Percentiles rank a stretch among this genome's conserved stretches.
Conservation (phyloP, 2,113 vertebrate species). For the Oncorhynchus masou region DNA sequence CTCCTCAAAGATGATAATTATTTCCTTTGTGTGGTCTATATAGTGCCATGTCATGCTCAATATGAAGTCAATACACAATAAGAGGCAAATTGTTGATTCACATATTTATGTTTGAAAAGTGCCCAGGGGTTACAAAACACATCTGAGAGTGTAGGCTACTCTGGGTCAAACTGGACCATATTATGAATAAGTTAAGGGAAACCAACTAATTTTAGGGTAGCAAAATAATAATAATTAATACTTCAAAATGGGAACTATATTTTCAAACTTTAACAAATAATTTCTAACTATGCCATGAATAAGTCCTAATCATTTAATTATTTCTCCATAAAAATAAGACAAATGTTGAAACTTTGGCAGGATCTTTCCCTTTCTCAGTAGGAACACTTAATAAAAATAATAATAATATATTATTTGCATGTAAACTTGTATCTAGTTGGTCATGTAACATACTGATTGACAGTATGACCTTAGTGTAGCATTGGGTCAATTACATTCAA, state of each 20-base stretch:
- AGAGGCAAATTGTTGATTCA: conserved; percentile 62
- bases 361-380: neutral
- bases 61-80: conserved; percentile 67
- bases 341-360: neutral
- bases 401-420: neutral
- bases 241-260: too few species aligned
- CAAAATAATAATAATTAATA: too few species aligned
- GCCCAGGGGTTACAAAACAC: conserved; percentile 62
- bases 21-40: conserved; percentile 21
- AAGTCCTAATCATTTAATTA: neutral
- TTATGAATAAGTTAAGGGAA: conserved; percentile 15
- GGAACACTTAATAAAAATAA: neutral
- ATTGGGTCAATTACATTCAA: too few species aligned
- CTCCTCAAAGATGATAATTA: conserved; percentile 47
- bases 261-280: too few species aligned
- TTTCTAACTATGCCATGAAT: too few species aligned
- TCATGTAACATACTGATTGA: neutral
- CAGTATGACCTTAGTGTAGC: neutral
- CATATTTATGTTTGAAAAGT: conserved; percentile 53
- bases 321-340: neutral
- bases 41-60: conserved; percentile 74
- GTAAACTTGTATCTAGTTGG: conserved; percentile 12
- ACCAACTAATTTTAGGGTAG: too few species aligned
- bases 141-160: conserved; percentile 14
- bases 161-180: conserved; percentile 49